Percentiles rank a stretch among this genome's conserved stretches.
Conservation (phyloP, 2,888 invertebrate species). For the Zeuzera pyrina region DNA sequence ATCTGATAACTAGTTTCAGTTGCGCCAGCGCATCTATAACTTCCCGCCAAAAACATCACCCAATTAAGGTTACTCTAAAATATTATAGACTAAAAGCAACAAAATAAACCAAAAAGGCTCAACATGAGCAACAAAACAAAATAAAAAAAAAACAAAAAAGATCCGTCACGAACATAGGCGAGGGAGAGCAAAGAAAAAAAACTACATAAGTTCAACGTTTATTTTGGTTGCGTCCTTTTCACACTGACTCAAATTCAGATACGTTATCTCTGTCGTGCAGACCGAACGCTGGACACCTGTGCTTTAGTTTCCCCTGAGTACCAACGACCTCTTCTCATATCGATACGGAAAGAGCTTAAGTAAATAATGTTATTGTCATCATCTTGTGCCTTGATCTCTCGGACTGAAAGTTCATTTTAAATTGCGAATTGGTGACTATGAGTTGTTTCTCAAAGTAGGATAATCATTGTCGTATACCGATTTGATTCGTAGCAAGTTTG, state of each 20-base stretch:
- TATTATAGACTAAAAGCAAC: slow-evolving; percentile 68
- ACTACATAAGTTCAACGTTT: slow-evolving; percentile 72
- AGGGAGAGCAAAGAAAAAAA: slow-evolving; percentile 67
- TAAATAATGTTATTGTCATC: slow-evolving; percentile 20
- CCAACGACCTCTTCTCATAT: slow-evolving; percentile 64
- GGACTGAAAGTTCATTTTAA: slow-evolving; percentile 26
- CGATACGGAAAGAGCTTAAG: slow-evolving; percentile 40
- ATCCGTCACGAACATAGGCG: slow-evolving; percentile 72
- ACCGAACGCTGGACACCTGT: slow-evolving; percentile 72
- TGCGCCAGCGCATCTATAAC: slow-evolving; percentile 10
- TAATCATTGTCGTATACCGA: slow-evolving; percentile 71
- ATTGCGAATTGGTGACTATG: slow-evolving; percentile 39
- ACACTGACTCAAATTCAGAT: slow-evolving; percentile 25
- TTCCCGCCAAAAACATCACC: slow-evolving; percentile 12
- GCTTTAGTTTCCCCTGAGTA: slow-evolving; percentile 73
- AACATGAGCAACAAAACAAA: slow-evolving; percentile 57
- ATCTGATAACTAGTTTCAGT: no score
- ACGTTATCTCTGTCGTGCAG: slow-evolving; percentile 39
- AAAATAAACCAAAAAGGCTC: slow-evolving; percentile 64
- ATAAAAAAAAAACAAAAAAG: slow-evolving; percentile 45
- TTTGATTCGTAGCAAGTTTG: slow-evolving; percentile 64
- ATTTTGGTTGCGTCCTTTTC: slow-evolving; percentile 66
- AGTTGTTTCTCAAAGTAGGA: slow-evolving; percentile 58
- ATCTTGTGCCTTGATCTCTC: slow-evolving; percentile 27
- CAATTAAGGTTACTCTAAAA: slow-evolving; percentile 40